phyloP scores from a whole-genome alignment of 2,797 vertebrate species.

The Epinephelus coioides region DNA sequence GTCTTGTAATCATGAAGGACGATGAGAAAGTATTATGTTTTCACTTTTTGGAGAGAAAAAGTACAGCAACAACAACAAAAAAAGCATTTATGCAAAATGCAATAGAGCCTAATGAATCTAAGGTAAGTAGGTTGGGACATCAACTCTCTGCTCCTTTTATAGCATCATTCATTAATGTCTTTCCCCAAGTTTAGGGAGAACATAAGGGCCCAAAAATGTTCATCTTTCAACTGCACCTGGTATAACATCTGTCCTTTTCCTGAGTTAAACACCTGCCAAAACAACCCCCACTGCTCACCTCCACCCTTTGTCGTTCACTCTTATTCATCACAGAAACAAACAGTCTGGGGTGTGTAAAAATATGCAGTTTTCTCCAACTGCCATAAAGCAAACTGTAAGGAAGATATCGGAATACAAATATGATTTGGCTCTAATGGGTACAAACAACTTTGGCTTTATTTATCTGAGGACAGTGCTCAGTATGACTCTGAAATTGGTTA shows the following conservation, averaged over 20 bases:
- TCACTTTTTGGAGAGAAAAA: neutral
- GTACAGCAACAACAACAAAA: neutral
- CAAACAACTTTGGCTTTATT: constrained; percentile 54
- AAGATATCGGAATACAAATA: constrained; percentile 38
- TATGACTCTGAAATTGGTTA: constrained; percentile 69
- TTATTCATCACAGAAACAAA: constrained; percentile 26
- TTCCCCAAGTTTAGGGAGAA: neutral
- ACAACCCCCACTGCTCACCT: neutral
- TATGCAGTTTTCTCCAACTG: constrained; percentile 11
- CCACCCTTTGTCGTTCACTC: neutral
- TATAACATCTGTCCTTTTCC: constrained; percentile 47
- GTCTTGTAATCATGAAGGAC: neutral
- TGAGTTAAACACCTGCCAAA: constrained; percentile 27
- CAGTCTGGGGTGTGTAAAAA: constrained; percentile 21
- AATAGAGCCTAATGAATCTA: neutral
- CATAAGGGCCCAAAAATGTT: constrained; percentile 5
- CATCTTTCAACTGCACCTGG: constrained; percentile 42
- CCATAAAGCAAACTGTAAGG: constrained; percentile 8
- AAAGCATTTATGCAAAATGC: neutral
- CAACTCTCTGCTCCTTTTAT: neutral
- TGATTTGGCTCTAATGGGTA: constrained; percentile 25
- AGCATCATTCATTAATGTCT: neutral
- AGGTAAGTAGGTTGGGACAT: neutral
- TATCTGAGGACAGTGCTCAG: constrained; percentile 55
- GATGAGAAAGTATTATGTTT: neutral